Evolutionary conservation across 2,797 vertebrate species (phyloP).

Genomic region (Propithecus perrieri): DNA sequence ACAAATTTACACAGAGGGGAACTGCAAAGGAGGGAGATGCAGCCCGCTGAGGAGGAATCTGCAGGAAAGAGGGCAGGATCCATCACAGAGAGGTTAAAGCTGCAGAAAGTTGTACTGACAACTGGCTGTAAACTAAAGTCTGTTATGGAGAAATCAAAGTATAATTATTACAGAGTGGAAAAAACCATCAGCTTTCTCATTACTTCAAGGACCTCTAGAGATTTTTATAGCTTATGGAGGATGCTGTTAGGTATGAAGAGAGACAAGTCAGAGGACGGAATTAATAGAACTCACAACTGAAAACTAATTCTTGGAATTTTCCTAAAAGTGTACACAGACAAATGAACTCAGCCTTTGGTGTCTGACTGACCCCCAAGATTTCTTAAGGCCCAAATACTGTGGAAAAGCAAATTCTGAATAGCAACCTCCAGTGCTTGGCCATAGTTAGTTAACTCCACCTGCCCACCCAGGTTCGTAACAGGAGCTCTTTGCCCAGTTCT

Average conservation of each 20-base stretch:
- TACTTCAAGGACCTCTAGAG: slow-evolving; percentile 78
- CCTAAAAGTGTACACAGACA: not conserved
- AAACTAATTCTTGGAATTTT: slow-evolving; percentile 52
- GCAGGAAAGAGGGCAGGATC: not conserved
- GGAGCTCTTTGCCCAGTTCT: not conserved
- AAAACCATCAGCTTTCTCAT: slow-evolving; percentile 72
- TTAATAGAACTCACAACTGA: slow-evolving; percentile 61
- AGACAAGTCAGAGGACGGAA: slow-evolving; percentile 57
- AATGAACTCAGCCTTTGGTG: not conserved
- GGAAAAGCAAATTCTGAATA: not conserved
- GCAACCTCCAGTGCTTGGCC: not conserved
- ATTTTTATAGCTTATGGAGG: slow-evolving; percentile 75
- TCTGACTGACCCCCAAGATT: not conserved
- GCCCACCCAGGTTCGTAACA: not conserved
- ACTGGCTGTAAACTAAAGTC: slow-evolving; percentile 50
- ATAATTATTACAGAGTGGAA: slow-evolving; percentile 62
- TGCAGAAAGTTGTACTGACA: slow-evolving; percentile 14
- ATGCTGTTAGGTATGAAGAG: slow-evolving; percentile 58
- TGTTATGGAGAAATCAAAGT: slow-evolving; percentile 64
- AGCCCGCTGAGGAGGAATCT: not conserved
- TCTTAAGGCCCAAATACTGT: not conserved
- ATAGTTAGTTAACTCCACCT: not conserved
- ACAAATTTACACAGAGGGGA: slow-evolving; percentile 7
- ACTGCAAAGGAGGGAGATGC: not conserved
- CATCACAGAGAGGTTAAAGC: not conserved